Percentiles rank a stretch among this genome's conserved stretches.
These are phyloP conservation scores for Elaphurus davidianus DNA, from an alignment of 2,113 vertebrate genomes.

Conservation along the genomic window DNA sequence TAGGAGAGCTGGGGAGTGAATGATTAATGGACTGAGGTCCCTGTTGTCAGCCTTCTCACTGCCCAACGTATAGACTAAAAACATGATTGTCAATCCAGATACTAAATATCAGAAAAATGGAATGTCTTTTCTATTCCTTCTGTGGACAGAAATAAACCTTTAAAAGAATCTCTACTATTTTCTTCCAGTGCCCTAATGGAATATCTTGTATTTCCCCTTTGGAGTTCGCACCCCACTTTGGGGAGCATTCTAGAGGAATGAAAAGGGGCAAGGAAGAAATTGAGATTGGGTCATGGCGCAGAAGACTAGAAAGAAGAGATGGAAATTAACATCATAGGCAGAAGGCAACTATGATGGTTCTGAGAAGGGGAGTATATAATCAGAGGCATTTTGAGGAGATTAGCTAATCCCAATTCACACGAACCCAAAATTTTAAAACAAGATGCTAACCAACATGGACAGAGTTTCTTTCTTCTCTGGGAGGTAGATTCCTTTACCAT, in stretches of 20 bases:
- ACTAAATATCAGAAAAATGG: not conserved
- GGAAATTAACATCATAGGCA: not conserved
- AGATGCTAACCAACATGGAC: not conserved
- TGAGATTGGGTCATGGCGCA: not conserved
- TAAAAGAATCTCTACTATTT: not conserved
- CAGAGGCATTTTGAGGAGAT: not conserved
- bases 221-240: not conserved
- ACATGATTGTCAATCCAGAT: not conserved
- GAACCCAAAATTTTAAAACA: not conserved
- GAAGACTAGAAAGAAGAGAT: not conserved
- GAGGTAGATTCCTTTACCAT: not conserved
- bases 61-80: fast-evolving
- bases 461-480: not conserved
- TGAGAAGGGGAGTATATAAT: not conserved
- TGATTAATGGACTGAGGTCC: not conserved
- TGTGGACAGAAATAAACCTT: not conserved
- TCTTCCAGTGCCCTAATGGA: not conserved
- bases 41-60: not conserved
- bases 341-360: not conserved
- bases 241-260: not conserved
- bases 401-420: not conserved
- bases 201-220: not conserved
- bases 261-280: not conserved
- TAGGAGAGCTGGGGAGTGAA: not conserved
- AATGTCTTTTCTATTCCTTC: not conserved